These are phyloP conservation scores for Dysmachus trigonus DNA, from an alignment of 2,888 invertebrate species.

Conservation along the genomic window DNA sequence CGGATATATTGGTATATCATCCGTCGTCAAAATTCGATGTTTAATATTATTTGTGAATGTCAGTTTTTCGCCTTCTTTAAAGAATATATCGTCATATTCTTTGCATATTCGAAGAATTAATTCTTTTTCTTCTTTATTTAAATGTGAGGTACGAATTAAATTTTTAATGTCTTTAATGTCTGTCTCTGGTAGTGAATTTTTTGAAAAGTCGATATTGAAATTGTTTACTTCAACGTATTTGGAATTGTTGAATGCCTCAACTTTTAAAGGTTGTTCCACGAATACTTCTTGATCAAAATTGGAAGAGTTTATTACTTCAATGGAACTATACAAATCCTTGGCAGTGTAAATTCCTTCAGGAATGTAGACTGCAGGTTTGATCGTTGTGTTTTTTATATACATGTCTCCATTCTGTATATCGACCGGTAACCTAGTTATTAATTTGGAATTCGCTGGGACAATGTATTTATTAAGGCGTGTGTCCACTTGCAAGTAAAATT, in stretches of 20 bases:
- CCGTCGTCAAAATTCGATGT: neutral
- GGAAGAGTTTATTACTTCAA: slow-evolving; percentile 43
- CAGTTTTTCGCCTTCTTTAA: neutral
- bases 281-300: slow-evolving; percentile 39
- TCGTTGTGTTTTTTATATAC: neutral
- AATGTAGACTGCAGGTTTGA: slow-evolving; percentile 37
- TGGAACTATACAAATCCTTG: slow-evolving; percentile 42
- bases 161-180: neutral
- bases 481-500: too few species aligned
- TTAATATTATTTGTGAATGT: slow-evolving; percentile 2
- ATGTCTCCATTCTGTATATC: neutral
- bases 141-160: neutral
- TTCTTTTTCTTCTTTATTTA: slow-evolving; percentile 2
- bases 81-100: neutral
- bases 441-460: neutral
- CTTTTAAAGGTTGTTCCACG: slow-evolving; percentile 48
- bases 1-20: slow-evolving; percentile 2
- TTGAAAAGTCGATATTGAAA: slow-evolving; percentile 16
- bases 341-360: slow-evolving; percentile 44
- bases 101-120: neutral
- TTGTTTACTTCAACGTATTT: slow-evolving; percentile 44
- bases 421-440: neutral
- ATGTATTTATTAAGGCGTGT: neutral
- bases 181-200: neutral
- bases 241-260: slow-evolving; percentile 29